phyloP scores from a whole-genome alignment of 2,888 invertebrate genomes.

The Chrysotoxum bicinctum region DNA sequence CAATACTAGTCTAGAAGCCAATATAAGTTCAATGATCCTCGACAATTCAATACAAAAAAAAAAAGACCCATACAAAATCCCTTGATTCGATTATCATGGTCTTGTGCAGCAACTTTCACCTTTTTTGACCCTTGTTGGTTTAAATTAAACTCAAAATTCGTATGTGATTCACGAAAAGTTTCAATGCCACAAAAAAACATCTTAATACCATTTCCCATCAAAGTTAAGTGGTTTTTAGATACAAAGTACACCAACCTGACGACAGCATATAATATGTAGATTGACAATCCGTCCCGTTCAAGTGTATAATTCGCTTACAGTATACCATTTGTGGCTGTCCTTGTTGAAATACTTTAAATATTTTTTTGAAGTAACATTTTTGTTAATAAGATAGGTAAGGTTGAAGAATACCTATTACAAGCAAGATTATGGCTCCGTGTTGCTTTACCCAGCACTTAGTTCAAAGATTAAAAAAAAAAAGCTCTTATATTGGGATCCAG shows the following conservation, averaged over 20 bases:
- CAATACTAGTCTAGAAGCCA: background rate
- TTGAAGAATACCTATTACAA: no score
- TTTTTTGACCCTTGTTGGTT: background rate
- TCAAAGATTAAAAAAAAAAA: no score
- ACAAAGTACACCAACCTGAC: background rate
- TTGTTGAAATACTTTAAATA: no score
- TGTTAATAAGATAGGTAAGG: no score
- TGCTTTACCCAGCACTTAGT: no score
- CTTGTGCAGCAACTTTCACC: background rate
- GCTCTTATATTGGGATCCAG: no score
- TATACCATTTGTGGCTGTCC: no score
- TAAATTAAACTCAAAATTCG: background rate
- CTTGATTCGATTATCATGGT: slow-evolving; percentile 2
- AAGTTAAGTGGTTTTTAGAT: background rate
- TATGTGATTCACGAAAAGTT: background rate
- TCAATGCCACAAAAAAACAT: background rate
- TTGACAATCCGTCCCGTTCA: background rate
- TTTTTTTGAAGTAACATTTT: background rate
- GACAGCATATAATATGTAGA: no score
- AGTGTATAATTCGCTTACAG: background rate
- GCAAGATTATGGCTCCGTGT: no score
- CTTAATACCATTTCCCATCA: background rate
- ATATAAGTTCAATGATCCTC: background rate
- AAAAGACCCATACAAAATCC: background rate
- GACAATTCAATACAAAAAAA: background rate